phyloP scores from a whole-genome alignment of 2,113 vertebrate species.

The Salminus brasiliensis region DNA sequence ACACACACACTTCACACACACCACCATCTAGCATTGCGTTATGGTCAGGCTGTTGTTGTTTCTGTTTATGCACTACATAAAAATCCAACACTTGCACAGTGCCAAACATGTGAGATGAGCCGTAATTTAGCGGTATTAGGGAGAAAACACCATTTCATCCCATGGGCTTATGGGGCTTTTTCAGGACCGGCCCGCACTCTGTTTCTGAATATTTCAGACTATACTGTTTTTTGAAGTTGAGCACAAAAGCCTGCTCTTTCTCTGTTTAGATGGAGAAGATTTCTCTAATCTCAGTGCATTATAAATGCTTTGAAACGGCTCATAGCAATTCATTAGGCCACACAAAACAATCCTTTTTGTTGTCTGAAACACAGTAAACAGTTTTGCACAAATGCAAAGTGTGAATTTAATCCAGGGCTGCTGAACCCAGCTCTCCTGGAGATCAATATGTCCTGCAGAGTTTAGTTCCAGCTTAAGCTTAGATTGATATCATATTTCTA shows the following conservation, averaged over 20 bases:
- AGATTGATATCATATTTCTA: not conserved
- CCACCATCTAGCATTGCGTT: not conserved
- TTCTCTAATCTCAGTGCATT: slow-evolving; percentile 44
- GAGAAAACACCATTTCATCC: not conserved
- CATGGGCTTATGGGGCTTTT: not conserved
- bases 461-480: not conserved
- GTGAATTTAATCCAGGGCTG: slow-evolving; percentile 38
- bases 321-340: slow-evolving; percentile 52
- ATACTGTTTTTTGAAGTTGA: slow-evolving; percentile 1
- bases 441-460: not conserved
- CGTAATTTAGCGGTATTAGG: slow-evolving; percentile 6
- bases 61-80: slow-evolving; percentile 10
- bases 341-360: slow-evolving; percentile 57
- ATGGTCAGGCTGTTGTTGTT: not conserved
- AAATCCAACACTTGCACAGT: not conserved
- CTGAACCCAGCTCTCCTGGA: too few species aligned
- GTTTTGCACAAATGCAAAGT: slow-evolving; percentile 61
- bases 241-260: slow-evolving; percentile 31
- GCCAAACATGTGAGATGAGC: not conserved
- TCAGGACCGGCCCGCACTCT: slow-evolving; percentile 21
- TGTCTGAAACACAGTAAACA: slow-evolving; percentile 57
- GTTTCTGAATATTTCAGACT: slow-evolving; percentile 45
- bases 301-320: slow-evolving; percentile 40
- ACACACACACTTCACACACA: slow-evolving; percentile 6
- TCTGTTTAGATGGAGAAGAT: slow-evolving; percentile 1